A percentile compares a stretch with the other conserved stretches of the same genome.
These are phyloP conservation scores for Galemys pyrenaicus DNA, from an alignment of 2,113 vertebrate genomes.

Conservation along the genomic window DNA sequence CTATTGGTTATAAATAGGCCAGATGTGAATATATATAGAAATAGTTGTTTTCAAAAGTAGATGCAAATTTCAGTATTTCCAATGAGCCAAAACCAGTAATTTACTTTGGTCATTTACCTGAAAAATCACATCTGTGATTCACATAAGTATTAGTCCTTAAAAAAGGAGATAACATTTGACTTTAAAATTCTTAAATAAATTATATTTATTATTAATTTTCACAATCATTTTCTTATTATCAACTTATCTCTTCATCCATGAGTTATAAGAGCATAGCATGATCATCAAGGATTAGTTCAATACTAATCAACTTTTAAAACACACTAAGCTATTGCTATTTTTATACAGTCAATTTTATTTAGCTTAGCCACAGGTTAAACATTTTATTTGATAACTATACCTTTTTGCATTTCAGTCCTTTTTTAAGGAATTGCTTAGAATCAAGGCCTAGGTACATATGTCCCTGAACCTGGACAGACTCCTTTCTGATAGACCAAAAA, in stretches of 20 bases:
- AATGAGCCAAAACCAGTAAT: neutral
- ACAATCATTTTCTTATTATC: neutral
- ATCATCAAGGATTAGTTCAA: neutral
- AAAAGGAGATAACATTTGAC: neutral
- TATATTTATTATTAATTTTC: neutral
- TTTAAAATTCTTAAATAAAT: neutral
- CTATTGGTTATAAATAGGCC: neutral
- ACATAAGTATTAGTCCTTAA: neutral
- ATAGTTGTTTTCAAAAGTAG: neutral
- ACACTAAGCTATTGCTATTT: neutral
- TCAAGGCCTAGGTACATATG: neutral
- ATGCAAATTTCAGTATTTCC: neutral
- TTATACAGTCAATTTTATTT: neutral
- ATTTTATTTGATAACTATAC: neutral
- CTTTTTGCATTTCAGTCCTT: neutral
- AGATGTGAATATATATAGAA: neutral
- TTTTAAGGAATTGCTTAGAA: neutral
- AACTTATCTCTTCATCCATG: neutral
- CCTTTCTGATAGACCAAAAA: neutral
- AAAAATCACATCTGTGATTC: neutral
- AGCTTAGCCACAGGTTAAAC: neutral
- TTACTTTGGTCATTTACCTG: neutral
- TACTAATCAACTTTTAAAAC: neutral
- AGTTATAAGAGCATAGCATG: neutral
- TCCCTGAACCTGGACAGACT: rapidly evolving